phyloP scores from a whole-genome alignment of 1,140 invertebrate genomes.

The Sarcophaga bullata region DNA sequence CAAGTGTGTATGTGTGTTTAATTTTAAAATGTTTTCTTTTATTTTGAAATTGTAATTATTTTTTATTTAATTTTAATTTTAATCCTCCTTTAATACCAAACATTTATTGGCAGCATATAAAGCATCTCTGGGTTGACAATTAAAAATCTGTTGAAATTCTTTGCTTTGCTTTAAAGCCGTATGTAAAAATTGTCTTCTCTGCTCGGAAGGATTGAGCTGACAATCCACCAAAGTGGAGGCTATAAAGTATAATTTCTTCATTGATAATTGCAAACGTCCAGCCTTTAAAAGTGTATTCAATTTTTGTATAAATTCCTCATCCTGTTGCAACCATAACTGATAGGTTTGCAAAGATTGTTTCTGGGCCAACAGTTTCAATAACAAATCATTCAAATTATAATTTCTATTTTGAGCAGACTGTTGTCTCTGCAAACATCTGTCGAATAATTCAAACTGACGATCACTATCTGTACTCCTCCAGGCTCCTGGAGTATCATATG shows the following conservation, averaged over 20 bases:
- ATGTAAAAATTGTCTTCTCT: constrained; percentile 52
- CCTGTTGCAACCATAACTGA: constrained; percentile 49
- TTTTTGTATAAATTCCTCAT: constrained; percentile 38
- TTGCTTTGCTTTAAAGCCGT: constrained; percentile 51
- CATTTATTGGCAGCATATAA: constrained; percentile 45
- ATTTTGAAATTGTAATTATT: background rate
- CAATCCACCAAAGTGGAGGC: constrained; percentile 54
- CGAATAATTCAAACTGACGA: constrained; percentile 48
- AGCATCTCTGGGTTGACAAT: constrained; percentile 49
- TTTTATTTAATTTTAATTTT: constrained; percentile 13
- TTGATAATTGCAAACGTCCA: constrained; percentile 51
- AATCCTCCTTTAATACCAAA: constrained; percentile 35
- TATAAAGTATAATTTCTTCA: constrained; percentile 53
- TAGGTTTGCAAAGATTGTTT: constrained; percentile 48
- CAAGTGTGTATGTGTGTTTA: background rate
- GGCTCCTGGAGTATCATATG: constrained; percentile 52
- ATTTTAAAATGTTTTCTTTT: background rate
- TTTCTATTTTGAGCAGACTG: background rate
- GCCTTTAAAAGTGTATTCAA: constrained; percentile 49
- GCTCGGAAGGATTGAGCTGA: constrained; percentile 35
- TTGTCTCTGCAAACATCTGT: constrained; percentile 48
- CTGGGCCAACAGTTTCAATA: constrained; percentile 52
- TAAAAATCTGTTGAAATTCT: constrained; percentile 54
- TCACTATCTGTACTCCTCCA: constrained; percentile 62
- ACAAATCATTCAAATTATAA: constrained; percentile 52